Evolutionary conservation across 2,797 vertebrate genomes (phyloP), one percentile per base, ranked within the genome.

Genomic region (Schizothorax lantsangensis): DNA sequence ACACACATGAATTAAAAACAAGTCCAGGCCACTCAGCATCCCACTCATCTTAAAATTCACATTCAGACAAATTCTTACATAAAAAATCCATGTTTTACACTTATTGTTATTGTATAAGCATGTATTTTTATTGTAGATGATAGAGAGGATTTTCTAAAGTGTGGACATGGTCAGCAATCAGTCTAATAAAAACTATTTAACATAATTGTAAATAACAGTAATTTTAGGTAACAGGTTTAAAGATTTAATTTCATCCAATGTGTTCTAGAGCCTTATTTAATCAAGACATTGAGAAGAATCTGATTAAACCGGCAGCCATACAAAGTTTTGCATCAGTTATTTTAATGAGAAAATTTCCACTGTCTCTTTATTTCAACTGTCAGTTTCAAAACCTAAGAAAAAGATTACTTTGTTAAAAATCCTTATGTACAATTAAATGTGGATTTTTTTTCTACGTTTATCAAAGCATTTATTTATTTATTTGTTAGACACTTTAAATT

Each of bases 301-400:
- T 2, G 52, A 57, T 59, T 40, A 59, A 59, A 79, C 21, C 6
- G 11, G 3, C 23, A 40, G 21, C 36, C 14, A 19, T 9, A 38
- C 12, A 59, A 75, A 33, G 47, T 52, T 52, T 75, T 33, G n/a
- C n/a, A 49, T 59, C 21, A 78, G 75, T 78, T 40, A 57, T 57
- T 57, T 59, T n/a, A 79, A 59, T 33, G 26, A 52, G 26, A 75
- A 19, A 33, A 75, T 30, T 2, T 17, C 15, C n/a, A 43, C 38
- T 7, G 2, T 74, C 72, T 30, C 7, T 75, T 75, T 33, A 52
- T 19, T 52, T 75, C 15, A 30, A 23, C 49, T 54, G 64, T 15
- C 64, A 68, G 64, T 38, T 78, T 59, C 12, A 79, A 79, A 77
- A 10, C 7, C 7, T 45, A 23, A 15, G 17, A 30, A 26, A 2